These are phyloP conservation scores for Phrynosoma platyrhinos DNA, from an alignment of 2,113 vertebrate genomes.

Conservation along the genomic window DNA sequence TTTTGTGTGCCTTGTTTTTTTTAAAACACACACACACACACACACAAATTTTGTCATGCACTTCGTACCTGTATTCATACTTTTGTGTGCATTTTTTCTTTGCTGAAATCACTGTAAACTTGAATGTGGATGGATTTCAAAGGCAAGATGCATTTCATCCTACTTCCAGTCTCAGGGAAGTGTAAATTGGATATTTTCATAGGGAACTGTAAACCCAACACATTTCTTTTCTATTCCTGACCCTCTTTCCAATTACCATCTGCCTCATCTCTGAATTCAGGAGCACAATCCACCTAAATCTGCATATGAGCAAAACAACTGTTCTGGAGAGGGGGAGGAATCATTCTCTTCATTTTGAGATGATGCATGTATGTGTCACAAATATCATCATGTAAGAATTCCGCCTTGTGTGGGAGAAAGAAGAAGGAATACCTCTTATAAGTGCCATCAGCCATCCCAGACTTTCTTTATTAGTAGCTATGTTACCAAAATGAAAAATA, in stretches of 20 bases:
- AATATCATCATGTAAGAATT: neutral
- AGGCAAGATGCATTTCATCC: no score
- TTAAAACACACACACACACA: no score
- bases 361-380: neutral
- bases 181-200: no score
- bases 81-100: no score
- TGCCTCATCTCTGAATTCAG: neutral
- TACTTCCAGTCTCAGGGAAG: no score
- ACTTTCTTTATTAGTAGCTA: neutral
- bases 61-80: no score
- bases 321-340: neutral
- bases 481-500: neutral
- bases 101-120: no score
- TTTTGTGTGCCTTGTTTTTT: no score
- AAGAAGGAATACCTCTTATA: neutral
- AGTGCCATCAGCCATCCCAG: neutral
- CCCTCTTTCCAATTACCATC: neutral
- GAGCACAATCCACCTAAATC: neutral
- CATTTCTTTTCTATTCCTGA: no score
- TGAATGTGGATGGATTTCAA: no score
- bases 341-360: neutral
- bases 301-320: neutral
- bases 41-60: no score
- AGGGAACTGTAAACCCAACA: no score
- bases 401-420: neutral